Evolutionary conservation across 2,888 invertebrate species (phyloP).

Genomic region (Drosophila falleni): DNA sequence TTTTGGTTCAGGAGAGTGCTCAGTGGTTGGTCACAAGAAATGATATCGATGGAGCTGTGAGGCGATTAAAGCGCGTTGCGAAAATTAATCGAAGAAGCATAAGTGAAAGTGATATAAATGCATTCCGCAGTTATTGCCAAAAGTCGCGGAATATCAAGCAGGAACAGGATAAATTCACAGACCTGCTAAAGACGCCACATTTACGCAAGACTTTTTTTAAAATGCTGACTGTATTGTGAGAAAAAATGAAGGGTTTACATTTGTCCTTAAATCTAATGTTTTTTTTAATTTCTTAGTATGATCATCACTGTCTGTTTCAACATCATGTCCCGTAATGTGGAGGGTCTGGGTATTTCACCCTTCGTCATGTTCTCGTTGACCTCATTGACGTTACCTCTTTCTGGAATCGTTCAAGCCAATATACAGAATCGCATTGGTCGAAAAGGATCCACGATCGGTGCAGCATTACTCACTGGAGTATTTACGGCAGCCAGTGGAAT

Average conservation of each 20-base stretch:
- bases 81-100: conserved; percentile 85
- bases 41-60: conserved; percentile 86
- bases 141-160: conserved; percentile 30
- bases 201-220: conserved; percentile 86
- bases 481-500: conserved; percentile 86
- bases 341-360: conserved; percentile 86
- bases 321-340: conserved; percentile 87
- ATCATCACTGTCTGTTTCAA: conserved; percentile 87
- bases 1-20: conserved; percentile 87
- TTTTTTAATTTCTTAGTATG: conserved; percentile 83
- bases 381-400: conserved; percentile 86
- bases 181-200: conserved; percentile 86
- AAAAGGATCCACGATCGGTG: conserved; percentile 86
- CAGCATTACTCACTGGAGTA: conserved; percentile 86
- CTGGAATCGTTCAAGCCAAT: conserved; percentile 79
- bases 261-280: not conserved
- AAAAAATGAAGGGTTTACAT: conserved; percentile 7
- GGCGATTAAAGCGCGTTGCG: conserved; percentile 86
- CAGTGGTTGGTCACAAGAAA: conserved; percentile 87
- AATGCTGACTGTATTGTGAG: conserved; percentile 87
- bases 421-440: conserved; percentile 82
- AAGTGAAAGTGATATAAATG: conserved; percentile 73
- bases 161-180: conserved; percentile 70
- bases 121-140: conserved; percentile 76
- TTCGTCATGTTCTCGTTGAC: conserved; percentile 86